Evolutionary conservation across 1,140 invertebrate species (phyloP).

Genomic region (Drosophila parvula): DNA sequence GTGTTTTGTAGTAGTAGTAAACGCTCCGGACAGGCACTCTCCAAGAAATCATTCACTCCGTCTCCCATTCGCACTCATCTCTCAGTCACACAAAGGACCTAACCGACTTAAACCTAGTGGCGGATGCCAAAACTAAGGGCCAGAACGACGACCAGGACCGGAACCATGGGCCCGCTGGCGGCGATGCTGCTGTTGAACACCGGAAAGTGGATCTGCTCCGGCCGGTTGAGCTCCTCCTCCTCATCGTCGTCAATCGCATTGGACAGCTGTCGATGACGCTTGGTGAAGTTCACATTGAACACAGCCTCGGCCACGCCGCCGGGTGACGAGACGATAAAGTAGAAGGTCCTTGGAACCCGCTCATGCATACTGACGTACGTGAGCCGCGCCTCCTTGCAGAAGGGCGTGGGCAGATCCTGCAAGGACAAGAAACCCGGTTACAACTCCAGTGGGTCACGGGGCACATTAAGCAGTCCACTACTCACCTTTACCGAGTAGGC

Average conservation of each 20-base stretch:
- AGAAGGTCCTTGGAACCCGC: slow-evolving; percentile 81
- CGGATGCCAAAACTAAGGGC: slow-evolving; percentile 32
- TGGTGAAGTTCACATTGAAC: slow-evolving; percentile 83
- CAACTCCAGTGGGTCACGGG: background rate
- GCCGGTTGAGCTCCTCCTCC: slow-evolving; percentile 81
- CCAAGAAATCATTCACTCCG: slow-evolving; percentile 28
- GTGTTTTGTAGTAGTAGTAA: slow-evolving; percentile 11
- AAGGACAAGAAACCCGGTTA: background rate
- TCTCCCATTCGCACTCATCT: slow-evolving; percentile 3
- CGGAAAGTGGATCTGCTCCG: slow-evolving; percentile 83
- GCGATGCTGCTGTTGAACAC: slow-evolving; percentile 67
- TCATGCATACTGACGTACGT: slow-evolving; percentile 84
- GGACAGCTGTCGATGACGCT: slow-evolving; percentile 76
- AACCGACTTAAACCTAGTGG: slow-evolving; percentile 50
- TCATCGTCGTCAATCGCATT: slow-evolving; percentile 81
- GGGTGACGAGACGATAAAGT: slow-evolving; percentile 83
- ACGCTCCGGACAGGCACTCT: slow-evolving; percentile 32
- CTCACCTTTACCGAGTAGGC: slow-evolving; percentile 83
- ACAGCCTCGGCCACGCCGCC: slow-evolving; percentile 81
- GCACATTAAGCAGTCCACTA: background rate
- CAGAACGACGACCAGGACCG: slow-evolving; percentile 20
- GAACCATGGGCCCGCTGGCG: slow-evolving; percentile 18
- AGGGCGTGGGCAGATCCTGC: slow-evolving; percentile 82
- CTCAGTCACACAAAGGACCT: slow-evolving; percentile 11
- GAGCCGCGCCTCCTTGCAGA: slow-evolving; percentile 83